Conservation (phyloP, 2,888 invertebrate species). For the Apoderus coryli region DNA sequence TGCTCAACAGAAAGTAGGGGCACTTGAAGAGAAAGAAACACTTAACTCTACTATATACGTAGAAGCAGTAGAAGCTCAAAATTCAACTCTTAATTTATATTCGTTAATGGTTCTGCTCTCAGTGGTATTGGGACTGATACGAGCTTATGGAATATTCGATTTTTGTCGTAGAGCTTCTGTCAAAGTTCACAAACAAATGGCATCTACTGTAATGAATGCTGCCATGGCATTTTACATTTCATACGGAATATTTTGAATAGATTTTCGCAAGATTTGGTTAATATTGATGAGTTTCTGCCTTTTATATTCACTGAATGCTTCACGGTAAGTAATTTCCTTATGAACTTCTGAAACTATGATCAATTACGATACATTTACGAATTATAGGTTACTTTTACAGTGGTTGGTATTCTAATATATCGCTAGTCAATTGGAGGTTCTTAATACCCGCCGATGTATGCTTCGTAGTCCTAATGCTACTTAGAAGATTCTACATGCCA, state of each 20-base stretch:
- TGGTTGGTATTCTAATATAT: no score
- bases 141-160: constrained; percentile 46
- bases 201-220: constrained; percentile 20
- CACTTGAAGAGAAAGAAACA: constrained; percentile 10
- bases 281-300: constrained; percentile 23
- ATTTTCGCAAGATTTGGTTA: constrained; percentile 24
- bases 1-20: constrained; percentile 16
- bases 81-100: constrained; percentile 16
- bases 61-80: constrained; percentile 10
- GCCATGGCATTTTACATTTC: constrained; percentile 25
- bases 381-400: no score
- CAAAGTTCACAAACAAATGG: constrained; percentile 23
- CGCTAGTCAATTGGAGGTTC: constrained; percentile 19
- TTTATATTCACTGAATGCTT: constrained; percentile 18
- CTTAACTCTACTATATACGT: constrained; percentile 11
- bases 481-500: constrained; percentile 20
- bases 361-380: no score
- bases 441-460: constrained; percentile 18
- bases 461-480: constrained; percentile 16
- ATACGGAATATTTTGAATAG: constrained; percentile 25
- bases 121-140: constrained; percentile 13
- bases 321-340: constrained; percentile 16
- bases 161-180: constrained; percentile 56
- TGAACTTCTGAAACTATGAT: no score
- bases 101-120: constrained; percentile 15